Base-by-base conservation (phyloP, 2,797 vertebrate genomes). In the Periophthalmus magnuspinnatus region DNA sequence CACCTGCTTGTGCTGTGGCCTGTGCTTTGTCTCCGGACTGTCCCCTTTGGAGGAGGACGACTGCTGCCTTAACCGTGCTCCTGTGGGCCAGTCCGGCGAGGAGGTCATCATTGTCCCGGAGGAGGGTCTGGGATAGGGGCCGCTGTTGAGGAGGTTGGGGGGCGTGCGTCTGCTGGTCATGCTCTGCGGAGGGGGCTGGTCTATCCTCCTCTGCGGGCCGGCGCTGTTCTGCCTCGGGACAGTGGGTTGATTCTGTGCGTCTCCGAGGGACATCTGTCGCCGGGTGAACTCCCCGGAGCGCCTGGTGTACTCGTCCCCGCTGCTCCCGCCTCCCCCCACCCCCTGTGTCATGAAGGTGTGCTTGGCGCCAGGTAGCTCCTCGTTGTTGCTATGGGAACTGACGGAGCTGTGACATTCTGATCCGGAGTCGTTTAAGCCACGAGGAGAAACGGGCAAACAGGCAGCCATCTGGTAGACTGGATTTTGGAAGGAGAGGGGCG, bases 401-500 rank as follows among this genome's bases (percentile, higher is more conserved):
- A 99, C 93, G 0, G 97, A 99, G 82, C 97, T 99, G 90, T 98
- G 98, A 93, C 97, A 97, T 90, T 99, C 98, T 0, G 97, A 99
- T 74, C 97, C 95, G 0, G 98, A 99, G 92, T 99, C 97, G 0
- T 92, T 95, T 68, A 96, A 88, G 21, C 95, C 96, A 0, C 97
- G 95, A 0, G 97, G 97, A 0, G 98, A 99, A 68, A 97, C 93
- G 0, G 96, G 96, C 82, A 98, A 91, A 69, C 97, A 97, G 0
- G 97, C 96, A 0, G 97, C 97, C 97, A 99, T 99, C 93, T 99
- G 98, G 92, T 99, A 99, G 54, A 99, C 97, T 0, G 98, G 98
- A 90, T 99, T 99, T 93, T 99, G 98, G 93, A 99, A 99, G 80
- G 97, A 99, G 45, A 99, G 93, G 0, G 98, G 97, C 0, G 97